These are phyloP conservation scores for Micrasema longulum DNA, from an alignment of 1,140 invertebrate genomes.

Conservation along the genomic window DNA sequence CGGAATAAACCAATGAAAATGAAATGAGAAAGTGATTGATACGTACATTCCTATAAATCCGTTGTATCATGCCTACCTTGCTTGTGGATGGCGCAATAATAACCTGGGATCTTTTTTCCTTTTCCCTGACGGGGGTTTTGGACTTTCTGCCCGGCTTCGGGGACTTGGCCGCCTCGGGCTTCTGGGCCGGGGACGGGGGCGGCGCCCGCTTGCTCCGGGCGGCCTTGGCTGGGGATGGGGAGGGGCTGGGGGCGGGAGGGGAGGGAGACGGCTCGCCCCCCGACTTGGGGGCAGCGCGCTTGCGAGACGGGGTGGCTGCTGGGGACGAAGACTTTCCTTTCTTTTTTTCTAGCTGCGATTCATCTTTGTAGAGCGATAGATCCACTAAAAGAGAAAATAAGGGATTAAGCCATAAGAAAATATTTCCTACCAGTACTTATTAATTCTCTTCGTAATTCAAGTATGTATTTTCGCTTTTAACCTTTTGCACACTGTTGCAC, in stretches of 20 bases:
- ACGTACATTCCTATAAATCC: constrained; percentile 71
- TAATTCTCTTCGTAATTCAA: too few relatives aligned
- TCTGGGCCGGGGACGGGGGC: constrained; percentile 59
- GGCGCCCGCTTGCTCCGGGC: constrained; percentile 53
- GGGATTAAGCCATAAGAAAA: too few relatives aligned
- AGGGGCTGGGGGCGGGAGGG: constrained; percentile 25
- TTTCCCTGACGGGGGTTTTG: constrained; percentile 53
- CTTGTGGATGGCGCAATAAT: constrained; percentile 60
- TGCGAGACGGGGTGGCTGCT: constrained; percentile 57
- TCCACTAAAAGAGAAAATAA: constrained; percentile 83
- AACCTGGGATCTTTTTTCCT: constrained; percentile 55
- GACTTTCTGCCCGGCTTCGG: constrained; percentile 15
- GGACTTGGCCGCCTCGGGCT: constrained; percentile 51
- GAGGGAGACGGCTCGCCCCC: constrained; percentile 13
- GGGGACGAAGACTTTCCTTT: constrained; percentile 58
- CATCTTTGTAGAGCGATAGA: constrained; percentile 82
- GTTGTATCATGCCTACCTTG: constrained; percentile 70
- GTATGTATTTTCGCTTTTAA: too few relatives aligned
- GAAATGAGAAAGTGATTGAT: constrained; percentile 60
- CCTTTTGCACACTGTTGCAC: too few relatives aligned
- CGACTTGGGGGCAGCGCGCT: constrained; percentile 57
- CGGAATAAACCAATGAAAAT: constrained; percentile 50
- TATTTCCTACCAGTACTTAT: too few relatives aligned
- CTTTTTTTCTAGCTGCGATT: constrained; percentile 81
- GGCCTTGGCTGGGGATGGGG: constrained; percentile 53